A percentile compares a stretch with the other conserved stretches of the same genome.
These are phyloP conservation scores for Varanus salvator DNA, from an alignment of 2,113 vertebrate genomes.

Conservation along the genomic window DNA sequence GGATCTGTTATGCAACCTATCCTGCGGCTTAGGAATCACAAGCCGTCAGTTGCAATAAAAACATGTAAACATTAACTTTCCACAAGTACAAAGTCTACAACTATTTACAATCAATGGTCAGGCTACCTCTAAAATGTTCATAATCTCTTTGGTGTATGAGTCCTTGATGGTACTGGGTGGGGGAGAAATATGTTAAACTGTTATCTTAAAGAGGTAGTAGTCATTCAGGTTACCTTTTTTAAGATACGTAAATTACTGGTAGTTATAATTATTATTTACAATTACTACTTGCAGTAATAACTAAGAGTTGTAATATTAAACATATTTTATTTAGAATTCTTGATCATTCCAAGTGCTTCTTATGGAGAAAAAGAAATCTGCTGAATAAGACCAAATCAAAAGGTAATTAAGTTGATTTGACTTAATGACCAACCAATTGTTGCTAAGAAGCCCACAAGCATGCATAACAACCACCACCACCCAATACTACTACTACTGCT, in stretches of 20 bases:
- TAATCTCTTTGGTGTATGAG: not conserved
- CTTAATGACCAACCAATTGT: not conserved
- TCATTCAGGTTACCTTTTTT: not conserved
- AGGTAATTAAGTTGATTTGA: not conserved
- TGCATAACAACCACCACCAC: too few species aligned
- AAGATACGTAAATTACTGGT: not conserved
- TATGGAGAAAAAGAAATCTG: not conserved
- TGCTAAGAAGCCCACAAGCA: not conserved
- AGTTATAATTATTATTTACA: not conserved
- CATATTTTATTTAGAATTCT: not conserved
- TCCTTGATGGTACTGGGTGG: too few species aligned
- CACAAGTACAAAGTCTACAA: not conserved
- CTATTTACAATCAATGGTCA: not conserved
- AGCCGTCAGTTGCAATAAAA: not conserved
- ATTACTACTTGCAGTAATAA: not conserved
- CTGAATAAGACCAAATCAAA: not conserved
- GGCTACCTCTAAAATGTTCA: not conserved
- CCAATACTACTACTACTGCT: too few species aligned
- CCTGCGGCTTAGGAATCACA: not conserved
- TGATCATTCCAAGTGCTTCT: not conserved
- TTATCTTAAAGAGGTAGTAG: not conserved
- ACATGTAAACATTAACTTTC: not conserved
- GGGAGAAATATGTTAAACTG: not conserved
- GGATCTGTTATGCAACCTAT: not conserved
- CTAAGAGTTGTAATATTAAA: not conserved